Conservation (phyloP, 2,888 invertebrate species). For the Parnassius orleans region DNA sequence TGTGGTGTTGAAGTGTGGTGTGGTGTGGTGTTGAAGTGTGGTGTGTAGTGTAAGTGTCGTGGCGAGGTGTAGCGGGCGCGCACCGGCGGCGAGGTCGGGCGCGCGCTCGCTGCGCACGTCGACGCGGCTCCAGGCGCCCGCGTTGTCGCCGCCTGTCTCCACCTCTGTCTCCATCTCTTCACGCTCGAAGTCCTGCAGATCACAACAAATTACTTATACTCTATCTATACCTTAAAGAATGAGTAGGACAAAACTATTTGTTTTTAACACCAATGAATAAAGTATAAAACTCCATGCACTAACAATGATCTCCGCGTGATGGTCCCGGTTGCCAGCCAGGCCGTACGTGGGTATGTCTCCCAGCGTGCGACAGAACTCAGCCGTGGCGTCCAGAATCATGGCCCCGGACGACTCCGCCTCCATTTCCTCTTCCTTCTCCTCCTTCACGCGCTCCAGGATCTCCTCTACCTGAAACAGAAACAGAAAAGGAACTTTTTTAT, state of each 20-base stretch:
- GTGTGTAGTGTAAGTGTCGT: too few species aligned
- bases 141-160: slow-evolving; percentile 67
- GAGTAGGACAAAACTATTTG: too few species aligned
- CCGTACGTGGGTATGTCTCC: slow-evolving; percentile 98
- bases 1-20: too few species aligned
- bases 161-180: slow-evolving; percentile 59
- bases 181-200: slow-evolving; percentile 54
- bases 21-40: too few species aligned
- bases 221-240: too few species aligned
- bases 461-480: slow-evolving; percentile 57
- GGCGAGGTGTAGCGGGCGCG: slow-evolving; percentile 33
- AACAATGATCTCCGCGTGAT: slow-evolving; percentile 83
- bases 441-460: slow-evolving; percentile 77
- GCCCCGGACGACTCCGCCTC: slow-evolving; percentile 59
- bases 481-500: too few species aligned
- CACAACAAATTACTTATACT: too few species aligned
- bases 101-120: slow-evolving; percentile 80
- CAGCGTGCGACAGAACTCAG: slow-evolving; percentile 97
- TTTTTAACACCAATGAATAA: too few species aligned
- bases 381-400: slow-evolving; percentile 95
- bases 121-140: slow-evolving; percentile 92
- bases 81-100: slow-evolving; percentile 69
- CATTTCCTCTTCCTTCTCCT: slow-evolving; percentile 50
- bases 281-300: slow-evolving; percentile 10
- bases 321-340: slow-evolving; percentile 93